A percentile compares a stretch with the other conserved stretches of the same genome.
These are phyloP conservation scores for Ectemnius cavifrons DNA, from an alignment of 2,888 invertebrate genomes.

Conservation along the genomic window DNA sequence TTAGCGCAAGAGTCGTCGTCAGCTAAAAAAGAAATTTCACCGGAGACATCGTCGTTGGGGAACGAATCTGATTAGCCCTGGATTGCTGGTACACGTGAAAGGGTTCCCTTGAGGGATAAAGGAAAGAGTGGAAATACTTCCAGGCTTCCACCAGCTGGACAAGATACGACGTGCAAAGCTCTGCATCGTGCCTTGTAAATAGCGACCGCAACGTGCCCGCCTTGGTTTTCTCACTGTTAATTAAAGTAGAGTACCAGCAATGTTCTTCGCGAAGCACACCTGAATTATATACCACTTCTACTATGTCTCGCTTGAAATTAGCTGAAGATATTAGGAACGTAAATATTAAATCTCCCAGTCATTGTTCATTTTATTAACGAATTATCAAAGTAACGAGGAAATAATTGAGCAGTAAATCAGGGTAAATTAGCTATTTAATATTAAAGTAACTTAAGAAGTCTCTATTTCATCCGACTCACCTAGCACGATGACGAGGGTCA, in stretches of 20 bases:
- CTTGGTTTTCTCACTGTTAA: not conserved
- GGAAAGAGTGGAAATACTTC: conserved; percentile 7
- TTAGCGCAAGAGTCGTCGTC: conserved; percentile 31
- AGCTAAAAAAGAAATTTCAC: conserved; percentile 35
- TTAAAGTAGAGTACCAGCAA: not conserved
- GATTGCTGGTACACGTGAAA: conserved; percentile 34
- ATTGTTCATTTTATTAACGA: too few species aligned
- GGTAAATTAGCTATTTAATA: too few species aligned
- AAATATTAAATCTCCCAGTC: too few species aligned
- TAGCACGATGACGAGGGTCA: conserved; percentile 97
- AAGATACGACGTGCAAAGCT: not conserved
- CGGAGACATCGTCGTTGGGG: conserved; percentile 11
- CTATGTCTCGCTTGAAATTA: too few species aligned
- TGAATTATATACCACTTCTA: too few species aligned
- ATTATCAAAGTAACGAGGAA: too few species aligned
- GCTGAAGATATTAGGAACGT: too few species aligned
- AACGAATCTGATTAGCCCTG: conserved; percentile 49
- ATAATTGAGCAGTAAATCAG: too few species aligned
- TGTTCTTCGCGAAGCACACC: too few species aligned
- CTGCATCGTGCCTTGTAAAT: conserved; percentile 19
- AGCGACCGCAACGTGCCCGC: conserved; percentile 10
- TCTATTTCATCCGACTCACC: conserved; percentile 80
- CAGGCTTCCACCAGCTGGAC: conserved; percentile 8
- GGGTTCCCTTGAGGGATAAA: conserved; percentile 33
- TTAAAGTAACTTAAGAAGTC: too few species aligned